Evolutionary conservation across 2,113 vertebrate species (phyloP), one percentile per base, ranked within the genome.

Genomic region (Oncorhynchus clarkii): DNA sequence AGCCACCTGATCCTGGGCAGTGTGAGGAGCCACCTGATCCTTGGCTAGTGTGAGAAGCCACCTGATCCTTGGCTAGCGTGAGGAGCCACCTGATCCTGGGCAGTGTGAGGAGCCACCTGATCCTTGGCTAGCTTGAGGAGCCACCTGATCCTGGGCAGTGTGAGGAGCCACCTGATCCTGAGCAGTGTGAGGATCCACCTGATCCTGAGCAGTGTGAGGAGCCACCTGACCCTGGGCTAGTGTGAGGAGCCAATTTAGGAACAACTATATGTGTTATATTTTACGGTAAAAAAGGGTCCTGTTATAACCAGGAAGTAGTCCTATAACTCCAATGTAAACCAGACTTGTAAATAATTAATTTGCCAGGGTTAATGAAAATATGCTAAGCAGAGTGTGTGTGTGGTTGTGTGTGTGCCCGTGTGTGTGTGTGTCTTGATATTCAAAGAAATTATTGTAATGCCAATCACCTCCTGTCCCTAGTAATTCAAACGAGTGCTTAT

Each of bases 331-430:
- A 51, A 60, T 72, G 67, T 78, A 29, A 60, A 11, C 2, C 60
- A 75, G 78, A 75, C 62, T 12, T 82, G 78, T 80, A 75, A 84
- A 78, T 84, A 76, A 80, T 84, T 84, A 59, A 78, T 80, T 82
- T 71, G 24, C 29, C 48, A 69, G 68, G 77, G 75, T 82, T 82
- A 86, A 86, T 84, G 80, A 86, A 82, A 84, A 84, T 82, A 82
- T 86, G 82, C 80, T 76, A 84, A 86, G 84, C 24, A 34, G 45
- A 74, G 67, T 18, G 14, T 16, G 51, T 18, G 6, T 34, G 34
- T 34, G 34, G 34, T 34, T 18, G 51, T 4, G 51, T 16, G 49
- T 16, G 51, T 45, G 8, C 39, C 39, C 2, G 8, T 54, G 51
- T 54, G 51, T 24, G 22, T 54, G 51, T 54, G 51, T 54, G 1